A percentile compares a stretch with the other conserved stretches of the same genome.
Evolutionary conservation across 2,888 invertebrate species (phyloP).

Genomic region (Epirrhoe alternata): DNA sequence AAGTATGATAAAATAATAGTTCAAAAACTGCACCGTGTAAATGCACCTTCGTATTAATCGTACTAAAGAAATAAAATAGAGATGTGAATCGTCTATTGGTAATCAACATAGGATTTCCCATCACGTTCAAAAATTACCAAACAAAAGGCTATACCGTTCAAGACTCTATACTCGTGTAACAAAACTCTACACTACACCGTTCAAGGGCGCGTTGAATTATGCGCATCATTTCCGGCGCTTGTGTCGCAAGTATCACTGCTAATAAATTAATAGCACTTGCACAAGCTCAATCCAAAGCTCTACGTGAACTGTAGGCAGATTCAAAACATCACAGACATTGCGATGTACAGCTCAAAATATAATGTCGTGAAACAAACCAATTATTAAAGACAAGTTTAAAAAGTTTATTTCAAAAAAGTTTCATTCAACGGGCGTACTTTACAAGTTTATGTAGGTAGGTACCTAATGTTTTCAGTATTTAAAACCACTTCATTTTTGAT

Average conservation of each 20-base stretch:
- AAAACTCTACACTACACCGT: slow-evolving; percentile 50
- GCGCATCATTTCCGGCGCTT: slow-evolving; percentile 77
- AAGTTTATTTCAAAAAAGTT: no score
- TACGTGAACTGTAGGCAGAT: slow-evolving; percentile 1
- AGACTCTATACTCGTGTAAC: no score
- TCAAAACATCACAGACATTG: neutral
- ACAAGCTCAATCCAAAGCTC: slow-evolving; percentile 50
- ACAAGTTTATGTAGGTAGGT: no score
- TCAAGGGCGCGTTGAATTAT: slow-evolving; percentile 60
- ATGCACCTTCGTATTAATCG: no score
- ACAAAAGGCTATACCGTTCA: slow-evolving; percentile 25
- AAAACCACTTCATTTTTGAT: no score
- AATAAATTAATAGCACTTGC: slow-evolving; percentile 80
- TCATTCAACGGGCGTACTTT: no score
- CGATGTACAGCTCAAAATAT: no score
- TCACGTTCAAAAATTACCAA: slow-evolving; percentile 19
- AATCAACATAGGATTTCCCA: slow-evolving; percentile 2
- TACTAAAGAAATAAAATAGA: neutral
- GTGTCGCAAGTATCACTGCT: slow-evolving; percentile 71
- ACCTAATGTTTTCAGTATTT: no score
- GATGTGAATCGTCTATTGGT: neutral
- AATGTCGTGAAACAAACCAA: no score
- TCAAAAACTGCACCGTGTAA: no score
- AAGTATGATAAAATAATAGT: no score
- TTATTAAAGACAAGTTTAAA: no score